Evolutionary conservation across 2,113 vertebrate genomes (phyloP).

Genomic region (Tupaia tana): DNA sequence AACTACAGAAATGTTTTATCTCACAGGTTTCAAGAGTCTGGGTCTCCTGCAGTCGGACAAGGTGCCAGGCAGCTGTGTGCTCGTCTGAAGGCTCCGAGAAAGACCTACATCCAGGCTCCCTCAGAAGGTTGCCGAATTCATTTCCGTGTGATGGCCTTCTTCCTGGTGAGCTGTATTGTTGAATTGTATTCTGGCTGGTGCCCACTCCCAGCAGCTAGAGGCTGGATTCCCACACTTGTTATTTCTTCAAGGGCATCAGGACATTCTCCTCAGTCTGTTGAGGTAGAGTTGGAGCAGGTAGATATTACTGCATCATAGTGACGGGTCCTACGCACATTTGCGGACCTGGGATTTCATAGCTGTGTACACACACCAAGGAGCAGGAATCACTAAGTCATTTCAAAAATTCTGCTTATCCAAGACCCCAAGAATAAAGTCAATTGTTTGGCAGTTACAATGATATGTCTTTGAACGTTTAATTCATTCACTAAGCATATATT

Average conservation of each 20-base stretch:
- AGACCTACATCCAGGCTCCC: neutral
- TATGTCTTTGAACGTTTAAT: neutral
- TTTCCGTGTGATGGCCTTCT: neutral
- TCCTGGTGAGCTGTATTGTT: no score
- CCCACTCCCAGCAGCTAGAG: neutral
- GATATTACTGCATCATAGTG: neutral
- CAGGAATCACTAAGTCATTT: neutral
- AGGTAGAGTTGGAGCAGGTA: neutral
- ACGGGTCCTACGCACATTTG: neutral
- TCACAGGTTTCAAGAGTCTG: neutral
- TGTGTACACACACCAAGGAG: rapidly evolving
- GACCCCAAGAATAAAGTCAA: neutral
- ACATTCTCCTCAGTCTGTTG: neutral
- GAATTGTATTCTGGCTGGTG: neutral
- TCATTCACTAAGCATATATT: neutral
- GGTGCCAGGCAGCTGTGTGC: rapidly evolving
- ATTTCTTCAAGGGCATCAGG: neutral
- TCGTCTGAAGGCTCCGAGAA: neutral
- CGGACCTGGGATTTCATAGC: neutral
- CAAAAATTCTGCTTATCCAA: neutral
- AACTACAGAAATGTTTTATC: neutral
- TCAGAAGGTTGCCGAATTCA: neutral
- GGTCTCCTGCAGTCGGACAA: neutral
- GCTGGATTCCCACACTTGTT: neutral
- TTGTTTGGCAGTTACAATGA: neutral